Evolutionary conservation across 2,797 vertebrate genomes (phyloP).

Genomic region (Brachyalestes nurse): DNA sequence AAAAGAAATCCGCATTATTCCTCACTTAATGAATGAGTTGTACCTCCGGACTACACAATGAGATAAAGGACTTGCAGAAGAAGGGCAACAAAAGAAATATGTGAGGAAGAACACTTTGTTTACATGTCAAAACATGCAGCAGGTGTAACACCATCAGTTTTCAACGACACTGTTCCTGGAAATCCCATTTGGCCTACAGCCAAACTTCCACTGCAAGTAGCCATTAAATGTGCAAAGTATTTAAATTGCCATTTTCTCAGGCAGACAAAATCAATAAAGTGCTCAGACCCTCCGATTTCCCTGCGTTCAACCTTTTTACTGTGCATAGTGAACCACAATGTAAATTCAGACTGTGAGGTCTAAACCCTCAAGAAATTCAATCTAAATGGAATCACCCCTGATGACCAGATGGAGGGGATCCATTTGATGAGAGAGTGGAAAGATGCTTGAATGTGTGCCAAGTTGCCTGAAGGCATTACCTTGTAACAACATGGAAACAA

Average conservation of each 20-base stretch:
- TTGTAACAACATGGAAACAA: background rate
- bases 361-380: background rate
- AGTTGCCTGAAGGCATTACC: background rate
- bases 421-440: no score
- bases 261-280: conserved; percentile 28
- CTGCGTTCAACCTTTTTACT: background rate
- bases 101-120: background rate
- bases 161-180: background rate
- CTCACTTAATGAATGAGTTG: conserved; percentile 16
- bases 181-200: background rate
- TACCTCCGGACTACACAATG: background rate
- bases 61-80: background rate
- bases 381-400: background rate
- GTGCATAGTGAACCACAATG: background rate
- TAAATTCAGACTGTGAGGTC: background rate
- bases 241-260: conserved; percentile 18
- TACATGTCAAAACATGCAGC: background rate
- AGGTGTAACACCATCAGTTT: background rate
- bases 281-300: background rate
- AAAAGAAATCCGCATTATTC: conserved; percentile 7
- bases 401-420: background rate
- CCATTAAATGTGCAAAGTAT: conserved; percentile 14
- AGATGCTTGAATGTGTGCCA: background rate
- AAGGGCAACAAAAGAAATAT: background rate
- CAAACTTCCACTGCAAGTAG: conserved; percentile 29